Conservation (phyloP, 2,888 invertebrate genomes). For the Synanthedon andrenaeformis region DNA sequence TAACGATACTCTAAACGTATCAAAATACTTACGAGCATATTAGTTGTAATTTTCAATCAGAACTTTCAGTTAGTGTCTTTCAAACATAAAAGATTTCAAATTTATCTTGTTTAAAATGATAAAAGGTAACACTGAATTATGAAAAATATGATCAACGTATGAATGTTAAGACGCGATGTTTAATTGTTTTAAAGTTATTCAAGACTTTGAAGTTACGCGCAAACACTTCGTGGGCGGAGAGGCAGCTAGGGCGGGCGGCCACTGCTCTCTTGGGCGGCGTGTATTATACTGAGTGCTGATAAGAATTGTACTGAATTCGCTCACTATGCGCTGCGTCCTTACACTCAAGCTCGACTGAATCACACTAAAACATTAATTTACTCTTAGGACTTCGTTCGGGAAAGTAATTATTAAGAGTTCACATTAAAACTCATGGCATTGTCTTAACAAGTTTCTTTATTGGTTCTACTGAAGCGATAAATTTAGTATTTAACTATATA, state of each 20-base stretch:
- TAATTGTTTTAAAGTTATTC: neutral
- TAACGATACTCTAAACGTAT: no score
- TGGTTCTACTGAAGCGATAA: no score
- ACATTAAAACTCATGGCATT: neutral
- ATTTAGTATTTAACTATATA: no score
- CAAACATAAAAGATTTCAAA: neutral
- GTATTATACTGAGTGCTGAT: conserved; percentile 15
- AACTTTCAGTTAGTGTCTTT: neutral
- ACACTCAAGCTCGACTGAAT: neutral
- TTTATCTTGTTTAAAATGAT: neutral
- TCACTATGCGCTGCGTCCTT: conserved; percentile 2
- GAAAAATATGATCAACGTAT: neutral
- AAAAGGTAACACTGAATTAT: no score
- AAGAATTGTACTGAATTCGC: conserved; percentile 2
- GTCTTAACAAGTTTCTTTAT: no score
- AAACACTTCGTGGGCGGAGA: conserved; percentile 3
- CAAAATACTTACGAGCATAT: no score
- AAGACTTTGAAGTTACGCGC: neutral
- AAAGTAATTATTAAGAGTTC: conserved; percentile 1
- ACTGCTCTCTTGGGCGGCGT: conserved; percentile 20
- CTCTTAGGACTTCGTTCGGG: neutral
- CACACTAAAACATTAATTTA: neutral
- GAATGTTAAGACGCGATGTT: neutral
- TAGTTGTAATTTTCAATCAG: neutral
- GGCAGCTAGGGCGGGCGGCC: conserved; percentile 15